Conservation (phyloP, 2,797 vertebrate species). For the Nothura maculosa region DNA sequence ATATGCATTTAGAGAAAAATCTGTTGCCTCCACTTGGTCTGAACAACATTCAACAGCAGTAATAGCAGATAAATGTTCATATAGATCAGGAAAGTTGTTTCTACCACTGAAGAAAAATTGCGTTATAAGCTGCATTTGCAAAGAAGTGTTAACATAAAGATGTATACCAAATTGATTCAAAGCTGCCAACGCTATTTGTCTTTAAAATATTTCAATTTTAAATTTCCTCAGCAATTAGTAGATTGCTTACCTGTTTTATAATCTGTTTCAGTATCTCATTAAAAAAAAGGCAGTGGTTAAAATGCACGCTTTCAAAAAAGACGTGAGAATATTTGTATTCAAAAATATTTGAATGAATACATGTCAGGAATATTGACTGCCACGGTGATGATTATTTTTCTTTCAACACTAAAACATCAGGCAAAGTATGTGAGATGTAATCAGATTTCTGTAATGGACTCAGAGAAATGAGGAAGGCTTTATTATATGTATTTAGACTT, state of each 20-base stretch:
- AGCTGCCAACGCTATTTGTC: background rate
- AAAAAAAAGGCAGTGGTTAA: background rate
- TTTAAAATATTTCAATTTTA: background rate
- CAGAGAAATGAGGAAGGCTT: background rate
- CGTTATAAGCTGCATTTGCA: accelerated
- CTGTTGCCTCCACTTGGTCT: background rate
- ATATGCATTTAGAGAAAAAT: background rate
- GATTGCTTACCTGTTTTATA: background rate
- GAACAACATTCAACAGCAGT: background rate
- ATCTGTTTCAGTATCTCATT: background rate
- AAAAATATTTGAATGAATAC: background rate
- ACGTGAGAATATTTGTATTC: background rate
- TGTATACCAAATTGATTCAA: background rate
- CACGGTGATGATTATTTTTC: background rate
- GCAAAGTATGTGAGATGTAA: background rate
- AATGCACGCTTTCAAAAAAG: background rate
- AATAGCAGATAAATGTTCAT: background rate
- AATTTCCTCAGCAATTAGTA: background rate
- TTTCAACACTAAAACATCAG: background rate
- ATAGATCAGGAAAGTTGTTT: background rate
- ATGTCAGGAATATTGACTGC: background rate
- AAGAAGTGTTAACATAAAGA: background rate
- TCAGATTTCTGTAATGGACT: background rate
- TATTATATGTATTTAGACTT: background rate
- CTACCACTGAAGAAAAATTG: background rate